These are phyloP conservation scores for Tetraodon nigroviridis DNA, from an alignment of 2,113 vertebrate genomes.

Conservation along the genomic window DNA sequence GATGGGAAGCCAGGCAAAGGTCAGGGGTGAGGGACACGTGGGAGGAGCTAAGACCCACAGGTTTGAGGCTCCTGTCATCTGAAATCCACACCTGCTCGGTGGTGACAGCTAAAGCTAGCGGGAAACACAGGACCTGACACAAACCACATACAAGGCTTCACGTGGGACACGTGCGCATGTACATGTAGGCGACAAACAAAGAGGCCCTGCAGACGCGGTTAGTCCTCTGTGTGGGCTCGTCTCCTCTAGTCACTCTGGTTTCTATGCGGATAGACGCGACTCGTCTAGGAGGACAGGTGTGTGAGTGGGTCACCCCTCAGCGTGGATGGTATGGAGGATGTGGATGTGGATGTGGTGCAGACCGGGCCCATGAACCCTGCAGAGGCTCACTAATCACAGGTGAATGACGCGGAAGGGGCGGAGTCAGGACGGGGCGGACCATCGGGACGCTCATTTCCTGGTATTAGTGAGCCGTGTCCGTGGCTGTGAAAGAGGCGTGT, in stretches of 20 bases:
- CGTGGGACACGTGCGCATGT: slow-evolving; percentile 37
- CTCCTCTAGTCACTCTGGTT: no score
- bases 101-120: no score
- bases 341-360: slow-evolving; percentile 57
- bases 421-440: slow-evolving; percentile 13
- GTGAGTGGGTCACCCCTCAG: background rate
- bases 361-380: slow-evolving; percentile 54
- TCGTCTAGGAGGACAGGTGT: slow-evolving; percentile 3
- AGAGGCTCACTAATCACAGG: slow-evolving; percentile 41
- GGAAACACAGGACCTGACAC: slow-evolving; percentile 34
- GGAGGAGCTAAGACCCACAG: no score
- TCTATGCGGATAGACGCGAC: slow-evolving; percentile 19
- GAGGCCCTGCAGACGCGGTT: slow-evolving; percentile 47
- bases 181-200: slow-evolving; percentile 31
- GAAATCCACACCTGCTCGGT: no score
- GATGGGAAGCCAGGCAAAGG: slow-evolving; percentile 47
- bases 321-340: slow-evolving; percentile 49
- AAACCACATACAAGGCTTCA: slow-evolving; percentile 31
- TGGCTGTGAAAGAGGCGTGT: slow-evolving; percentile 44
- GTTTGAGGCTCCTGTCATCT: no score
- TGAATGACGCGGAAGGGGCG: slow-evolving; percentile 6
- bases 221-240: slow-evolving; percentile 19
- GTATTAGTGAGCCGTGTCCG: slow-evolving; percentile 53
- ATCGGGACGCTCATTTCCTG: slow-evolving; percentile 35
- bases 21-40: no score